phyloP scores from a whole-genome alignment of 2,113 vertebrate species.

The Bostrychus sinensis region DNA sequence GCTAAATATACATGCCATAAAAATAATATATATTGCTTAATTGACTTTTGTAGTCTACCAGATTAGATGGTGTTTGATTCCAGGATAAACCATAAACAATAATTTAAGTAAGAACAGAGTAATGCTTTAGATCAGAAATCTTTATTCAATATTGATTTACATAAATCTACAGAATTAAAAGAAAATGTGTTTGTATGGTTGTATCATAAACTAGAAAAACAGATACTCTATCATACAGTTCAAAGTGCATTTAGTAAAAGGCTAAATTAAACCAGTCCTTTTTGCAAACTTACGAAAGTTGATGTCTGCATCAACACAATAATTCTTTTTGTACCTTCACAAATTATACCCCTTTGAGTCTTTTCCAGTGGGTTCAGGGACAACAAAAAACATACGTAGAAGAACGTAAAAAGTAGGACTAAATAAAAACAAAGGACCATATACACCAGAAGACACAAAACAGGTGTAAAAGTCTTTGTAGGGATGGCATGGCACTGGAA shows the following conservation, averaged over 20 bases:
- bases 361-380: conserved; percentile 39
- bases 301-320: conserved; percentile 65
- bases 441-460: conserved; percentile 5
- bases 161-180: conserved; percentile 77
- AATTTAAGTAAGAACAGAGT: neutral
- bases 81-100: neutral
- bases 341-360: conserved; percentile 18
- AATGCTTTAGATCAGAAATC: conserved; percentile 43
- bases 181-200: conserved; percentile 59
- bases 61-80: neutral
- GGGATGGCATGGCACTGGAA: neutral
- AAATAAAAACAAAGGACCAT: neutral
- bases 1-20: neutral
- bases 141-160: conserved; percentile 71
- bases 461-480: neutral
- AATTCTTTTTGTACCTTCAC: conserved; percentile 49
- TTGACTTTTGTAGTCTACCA: neutral
- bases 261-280: conserved; percentile 85
- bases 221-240: conserved; percentile 79
- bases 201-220: conserved; percentile 63
- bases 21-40: no score
- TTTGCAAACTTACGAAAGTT: conserved; percentile 86
- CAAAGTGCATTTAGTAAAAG: conserved; percentile 96
- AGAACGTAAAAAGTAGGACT: conserved; percentile 3
- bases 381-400: conserved; percentile 24